These are phyloP conservation scores for Epizoanthus stellaris DNA, from an alignment of 92 coral and sea anemone genomes.

Conservation along the genomic window DNA sequence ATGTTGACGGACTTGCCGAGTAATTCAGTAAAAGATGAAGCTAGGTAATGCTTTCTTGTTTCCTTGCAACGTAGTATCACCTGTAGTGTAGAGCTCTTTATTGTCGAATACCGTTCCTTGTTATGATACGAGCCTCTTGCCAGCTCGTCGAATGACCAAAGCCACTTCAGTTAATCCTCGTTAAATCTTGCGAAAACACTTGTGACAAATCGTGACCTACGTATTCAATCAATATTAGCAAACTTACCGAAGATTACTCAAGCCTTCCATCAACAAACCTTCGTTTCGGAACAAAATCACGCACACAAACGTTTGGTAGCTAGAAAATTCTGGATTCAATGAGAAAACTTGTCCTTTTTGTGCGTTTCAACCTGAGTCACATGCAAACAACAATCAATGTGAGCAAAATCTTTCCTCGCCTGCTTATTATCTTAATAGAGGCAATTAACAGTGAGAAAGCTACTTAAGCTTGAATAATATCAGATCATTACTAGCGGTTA, in stretches of 20 bases:
- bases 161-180: background rate
- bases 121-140: background rate
- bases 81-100: background rate
- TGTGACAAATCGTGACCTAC: slow-evolving; percentile 11
- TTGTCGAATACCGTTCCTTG: background rate
- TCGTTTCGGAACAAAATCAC: background rate
- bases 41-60: background rate
- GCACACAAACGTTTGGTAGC: background rate
- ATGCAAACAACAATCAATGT: background rate
- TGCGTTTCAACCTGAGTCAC: background rate
- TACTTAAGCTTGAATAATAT: slow-evolving; percentile 9
- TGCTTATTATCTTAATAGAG: slow-evolving; percentile 19
- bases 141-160: background rate
- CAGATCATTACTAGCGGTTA: background rate
- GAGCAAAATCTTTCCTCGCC: background rate
- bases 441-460: slow-evolving; percentile 8
- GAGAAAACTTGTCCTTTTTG: background rate
- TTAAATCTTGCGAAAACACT: slow-evolving; percentile 19
- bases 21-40: no score
- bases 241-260: background rate
- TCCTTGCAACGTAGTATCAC: no score
- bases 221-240: slow-evolving; percentile 4
- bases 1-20: no score
- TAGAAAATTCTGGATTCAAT: background rate
- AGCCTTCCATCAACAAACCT: background rate